A percentile compares a stretch with the other conserved stretches of the same genome.
phyloP scores from a whole-genome alignment of 2,888 invertebrate species.

The Oscheius sp. region DNA sequence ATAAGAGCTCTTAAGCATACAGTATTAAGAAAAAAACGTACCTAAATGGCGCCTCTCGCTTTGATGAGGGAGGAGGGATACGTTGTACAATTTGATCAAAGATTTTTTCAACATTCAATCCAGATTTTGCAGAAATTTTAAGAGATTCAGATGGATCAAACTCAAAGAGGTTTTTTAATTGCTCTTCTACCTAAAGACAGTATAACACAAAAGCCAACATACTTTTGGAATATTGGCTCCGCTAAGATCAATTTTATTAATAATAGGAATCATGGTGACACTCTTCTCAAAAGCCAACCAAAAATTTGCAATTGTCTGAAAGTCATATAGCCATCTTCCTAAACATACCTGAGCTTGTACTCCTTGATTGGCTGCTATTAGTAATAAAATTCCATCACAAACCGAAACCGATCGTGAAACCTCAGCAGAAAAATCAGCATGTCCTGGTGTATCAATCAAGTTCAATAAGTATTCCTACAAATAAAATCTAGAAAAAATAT shows the following conservation, averaged over 20 bases:
- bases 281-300: conserved; percentile 86
- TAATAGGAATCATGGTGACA: conserved; percentile 85
- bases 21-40: background rate
- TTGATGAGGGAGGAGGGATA: conserved; percentile 69
- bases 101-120: conserved; percentile 83
- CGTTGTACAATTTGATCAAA: conserved; percentile 72
- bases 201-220: background rate
- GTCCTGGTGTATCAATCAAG: conserved; percentile 94
- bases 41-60: conserved; percentile 75
- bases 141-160: conserved; percentile 81
- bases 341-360: conserved; percentile 63
- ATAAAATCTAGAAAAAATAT: background rate
- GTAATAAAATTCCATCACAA: conserved; percentile 90
- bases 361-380: conserved; percentile 89
- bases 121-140: conserved; percentile 89
- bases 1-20: conserved; percentile 77
- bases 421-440: conserved; percentile 85
- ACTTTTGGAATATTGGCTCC: conserved; percentile 82
- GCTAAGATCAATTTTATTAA: conserved; percentile 95
- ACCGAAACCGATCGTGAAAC: conserved; percentile 89
- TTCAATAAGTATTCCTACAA: conserved; percentile 76
- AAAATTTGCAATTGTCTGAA: conserved; percentile 94
- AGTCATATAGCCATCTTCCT: background rate
- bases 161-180: conserved; percentile 84
- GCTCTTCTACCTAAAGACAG: conserved; percentile 77